Percentiles rank a stretch among this genome's conserved stretches.
Evolutionary conservation across 2,113 vertebrate species (phyloP).

Genomic region (Myrmecophaga tridactyla): DNA sequence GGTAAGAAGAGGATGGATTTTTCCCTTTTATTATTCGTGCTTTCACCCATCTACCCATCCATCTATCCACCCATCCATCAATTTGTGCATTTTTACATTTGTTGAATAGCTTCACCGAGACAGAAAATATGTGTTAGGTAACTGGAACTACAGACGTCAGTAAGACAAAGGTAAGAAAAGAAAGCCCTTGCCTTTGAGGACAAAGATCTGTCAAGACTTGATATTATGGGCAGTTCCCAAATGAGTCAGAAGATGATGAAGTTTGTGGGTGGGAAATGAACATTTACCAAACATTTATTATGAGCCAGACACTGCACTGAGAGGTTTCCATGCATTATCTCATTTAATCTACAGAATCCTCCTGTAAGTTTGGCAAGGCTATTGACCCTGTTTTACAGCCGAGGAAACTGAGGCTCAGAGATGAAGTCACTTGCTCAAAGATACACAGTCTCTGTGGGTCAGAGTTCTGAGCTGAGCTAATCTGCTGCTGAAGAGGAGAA

Average conservation of each 20-base stretch:
- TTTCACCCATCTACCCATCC: not conserved
- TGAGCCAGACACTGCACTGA: not conserved
- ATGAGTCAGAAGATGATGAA: not conserved
- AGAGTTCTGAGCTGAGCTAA: not conserved
- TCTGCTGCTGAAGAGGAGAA: not conserved
- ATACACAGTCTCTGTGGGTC: not conserved
- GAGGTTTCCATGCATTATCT: not conserved
- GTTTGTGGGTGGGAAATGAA: not conserved
- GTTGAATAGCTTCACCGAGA: constrained; percentile 28
- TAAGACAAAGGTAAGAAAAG: constrained; percentile 33
- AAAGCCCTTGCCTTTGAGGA: constrained; percentile 19
- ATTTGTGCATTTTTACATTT: not conserved
- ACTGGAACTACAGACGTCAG: not conserved
- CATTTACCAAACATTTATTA: constrained; percentile 11
- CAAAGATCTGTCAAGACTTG: constrained; percentile 44
- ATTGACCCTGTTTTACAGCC: not conserved
- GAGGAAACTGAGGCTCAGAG: not conserved
- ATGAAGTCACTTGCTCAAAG: not conserved
- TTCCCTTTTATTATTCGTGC: not conserved
- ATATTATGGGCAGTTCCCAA: constrained; percentile 25
- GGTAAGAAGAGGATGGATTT: not conserved
- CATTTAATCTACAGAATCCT: constrained; percentile 1
- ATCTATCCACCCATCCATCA: not conserved
- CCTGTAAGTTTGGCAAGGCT: not conserved
- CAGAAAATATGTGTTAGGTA: not conserved